Evolutionary conservation across 2,113 vertebrate species (phyloP), one percentile per base, ranked within the genome.

Genomic region (Erythrolamprus reginae): DNA sequence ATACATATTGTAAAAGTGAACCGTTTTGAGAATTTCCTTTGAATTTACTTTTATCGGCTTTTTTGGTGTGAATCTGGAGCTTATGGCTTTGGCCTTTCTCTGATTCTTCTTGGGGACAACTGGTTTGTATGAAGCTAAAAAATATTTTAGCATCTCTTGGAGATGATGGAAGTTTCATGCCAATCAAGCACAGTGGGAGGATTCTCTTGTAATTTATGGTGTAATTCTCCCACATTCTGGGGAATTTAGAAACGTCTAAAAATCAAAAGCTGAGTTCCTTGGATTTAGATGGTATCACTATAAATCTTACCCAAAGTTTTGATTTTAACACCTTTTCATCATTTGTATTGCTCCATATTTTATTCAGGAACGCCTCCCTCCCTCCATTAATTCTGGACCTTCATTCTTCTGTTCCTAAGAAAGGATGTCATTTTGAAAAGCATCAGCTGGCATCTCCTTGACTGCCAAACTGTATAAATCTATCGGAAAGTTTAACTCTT

Each of bases 381-480:
- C 21, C 28, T 5, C 26, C 21, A 48, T 45, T 1, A 5, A 17
- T 50, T 38, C 1, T 56, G 42, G 10, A 26, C 3, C 51, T 17
- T 53, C 21, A 2, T 56, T 12, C 9, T 28, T 0, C 77, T n/a
- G 13, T 89, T 94, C 48, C 77, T 82, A 96, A 96, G 94, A 94
- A 94, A 96, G 94, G 95, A 94, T 50, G 86, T 90, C 26, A 2
- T 93, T 87, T 93, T 95, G 26, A 95, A 96, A 82, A 94, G 55
- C 48, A 1, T 89, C 0, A 94, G 91, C 23, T 92, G 91, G 52
- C 92, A 93, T 15, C 0, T 90, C 93, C 94, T 95, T 93, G 84
- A 92, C 58, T 92, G 87, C 94, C 91, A 0, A 95, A 95, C 84
- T 89, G 94, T 88, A 52, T 93, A 92, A 94, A 91, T 90, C 84